Percentiles rank a stretch among this genome's conserved stretches.
phyloP scores from a whole-genome alignment of 2,888 invertebrate species.

The Amphiduros pacificus region DNA sequence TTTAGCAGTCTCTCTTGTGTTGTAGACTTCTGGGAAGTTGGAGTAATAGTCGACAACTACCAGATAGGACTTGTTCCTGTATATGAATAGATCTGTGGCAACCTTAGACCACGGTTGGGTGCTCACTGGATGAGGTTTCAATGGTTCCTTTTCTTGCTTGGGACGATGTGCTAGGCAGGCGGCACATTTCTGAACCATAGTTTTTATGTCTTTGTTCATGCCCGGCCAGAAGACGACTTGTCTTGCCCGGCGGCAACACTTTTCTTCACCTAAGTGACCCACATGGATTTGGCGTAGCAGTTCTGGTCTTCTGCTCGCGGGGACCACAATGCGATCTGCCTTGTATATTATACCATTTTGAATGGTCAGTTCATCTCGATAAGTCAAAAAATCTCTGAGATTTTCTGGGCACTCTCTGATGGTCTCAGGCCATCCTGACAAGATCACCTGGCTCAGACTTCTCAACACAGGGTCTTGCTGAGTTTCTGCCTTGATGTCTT shows the following conservation, averaged over 20 bases:
- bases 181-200: conserved; percentile 11
- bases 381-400: conserved; percentile 23
- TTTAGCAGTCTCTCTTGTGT: no score
- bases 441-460: background rate
- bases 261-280: conserved; percentile 19
- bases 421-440: background rate
- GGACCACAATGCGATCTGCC: conserved; percentile 20
- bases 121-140: conserved; percentile 20
- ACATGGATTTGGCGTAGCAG: conserved; percentile 16
- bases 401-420: conserved; percentile 7
- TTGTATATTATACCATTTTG: conserved; percentile 15
- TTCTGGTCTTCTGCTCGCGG: background rate
- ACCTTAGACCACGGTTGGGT: conserved; percentile 14
- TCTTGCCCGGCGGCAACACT: conserved; percentile 20
- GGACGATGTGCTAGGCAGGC: conserved; percentile 8
- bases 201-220: conserved; percentile 24
- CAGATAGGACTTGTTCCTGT: conserved; percentile 11
- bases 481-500: conserved; percentile 2
- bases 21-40: no score
- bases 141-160: conserved; percentile 13
- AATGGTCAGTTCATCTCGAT: background rate
- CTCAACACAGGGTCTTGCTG: background rate
- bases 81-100: conserved; percentile 18
- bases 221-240: conserved; percentile 25
- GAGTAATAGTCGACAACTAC: conserved; percentile 20